Conservation (phyloP, 2,797 vertebrate species). For the Oreortyx pictus region DNA sequence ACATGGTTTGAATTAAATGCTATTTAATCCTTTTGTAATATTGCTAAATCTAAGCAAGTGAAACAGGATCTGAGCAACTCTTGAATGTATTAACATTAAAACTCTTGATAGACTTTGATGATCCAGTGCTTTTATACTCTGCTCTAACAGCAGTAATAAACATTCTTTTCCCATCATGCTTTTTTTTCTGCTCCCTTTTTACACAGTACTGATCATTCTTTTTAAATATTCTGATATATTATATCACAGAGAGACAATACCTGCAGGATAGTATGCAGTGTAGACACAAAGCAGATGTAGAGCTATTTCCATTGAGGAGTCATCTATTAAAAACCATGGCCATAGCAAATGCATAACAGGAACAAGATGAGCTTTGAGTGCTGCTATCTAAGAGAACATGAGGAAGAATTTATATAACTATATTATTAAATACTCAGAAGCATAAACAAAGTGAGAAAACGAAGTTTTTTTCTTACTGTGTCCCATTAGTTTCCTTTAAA, state of each 20-base stretch:
- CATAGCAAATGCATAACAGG: conserved; percentile 86
- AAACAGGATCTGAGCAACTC: conserved; percentile 6
- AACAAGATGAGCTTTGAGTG: conserved; percentile 84
- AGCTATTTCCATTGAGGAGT: conserved; percentile 85
- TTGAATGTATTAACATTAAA: conserved; percentile 14
- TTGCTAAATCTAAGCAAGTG: conserved; percentile 20
- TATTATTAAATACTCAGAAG: not conserved
- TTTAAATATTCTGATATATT: not conserved
- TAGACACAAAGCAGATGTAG: conserved; percentile 95
- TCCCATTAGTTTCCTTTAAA: not conserved
- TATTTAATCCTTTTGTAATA: not conserved
- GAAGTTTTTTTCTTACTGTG: not conserved
- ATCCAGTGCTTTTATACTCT: not conserved
- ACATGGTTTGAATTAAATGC: not conserved
- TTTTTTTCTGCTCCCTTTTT: not conserved
- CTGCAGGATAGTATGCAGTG: conserved; percentile 87
- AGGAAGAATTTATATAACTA: not conserved
- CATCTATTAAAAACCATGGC: conserved; percentile 92
- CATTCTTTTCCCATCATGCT: not conserved
- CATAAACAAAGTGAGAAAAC: not conserved
- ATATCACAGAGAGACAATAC: conserved; percentile 70
- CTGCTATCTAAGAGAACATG: conserved; percentile 80
- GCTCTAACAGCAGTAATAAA: not conserved
- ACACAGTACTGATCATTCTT: not conserved
- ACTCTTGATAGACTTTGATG: not conserved